Conservation (phyloP, 2,888 invertebrate species). For the Acronicta psi region DNA sequence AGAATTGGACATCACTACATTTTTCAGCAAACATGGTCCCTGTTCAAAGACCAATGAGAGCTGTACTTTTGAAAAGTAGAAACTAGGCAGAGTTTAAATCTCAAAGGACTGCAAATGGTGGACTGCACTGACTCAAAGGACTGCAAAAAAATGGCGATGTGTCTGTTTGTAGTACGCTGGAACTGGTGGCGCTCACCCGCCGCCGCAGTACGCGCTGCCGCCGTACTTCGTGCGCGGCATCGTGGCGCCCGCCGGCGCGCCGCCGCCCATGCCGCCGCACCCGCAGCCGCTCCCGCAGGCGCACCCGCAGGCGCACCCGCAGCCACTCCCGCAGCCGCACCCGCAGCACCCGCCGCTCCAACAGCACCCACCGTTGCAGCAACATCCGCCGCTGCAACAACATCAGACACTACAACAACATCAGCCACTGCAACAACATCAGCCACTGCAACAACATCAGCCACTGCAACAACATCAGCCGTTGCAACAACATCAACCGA, state of each 20-base stretch:
- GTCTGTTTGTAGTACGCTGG: conserved; percentile 70
- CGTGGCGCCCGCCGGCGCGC: conserved; percentile 67
- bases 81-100: no score
- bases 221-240: conserved; percentile 86
- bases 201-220: conserved; percentile 87
- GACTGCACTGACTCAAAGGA: no score
- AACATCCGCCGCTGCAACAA: conserved; percentile 62
- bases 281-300: not conserved
- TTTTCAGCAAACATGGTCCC: no score
- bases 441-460: not conserved
- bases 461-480: not conserved
- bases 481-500: conserved; percentile 29
- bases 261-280: conserved; percentile 59
- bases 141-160: not conserved
- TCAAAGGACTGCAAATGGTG: no score
- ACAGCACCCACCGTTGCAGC: conserved; percentile 63
- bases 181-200: conserved; percentile 84
- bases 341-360: conserved; percentile 65
- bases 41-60: no score
- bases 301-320: conserved; percentile 35
- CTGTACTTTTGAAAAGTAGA: no score
- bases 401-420: conserved; percentile 29
- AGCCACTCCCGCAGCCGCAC: conserved; percentile 67
- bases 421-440: conserved; percentile 36
- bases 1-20: no score